Conservation (phyloP, 2,888 invertebrate genomes). For the Psococerastis gibbosa region DNA sequence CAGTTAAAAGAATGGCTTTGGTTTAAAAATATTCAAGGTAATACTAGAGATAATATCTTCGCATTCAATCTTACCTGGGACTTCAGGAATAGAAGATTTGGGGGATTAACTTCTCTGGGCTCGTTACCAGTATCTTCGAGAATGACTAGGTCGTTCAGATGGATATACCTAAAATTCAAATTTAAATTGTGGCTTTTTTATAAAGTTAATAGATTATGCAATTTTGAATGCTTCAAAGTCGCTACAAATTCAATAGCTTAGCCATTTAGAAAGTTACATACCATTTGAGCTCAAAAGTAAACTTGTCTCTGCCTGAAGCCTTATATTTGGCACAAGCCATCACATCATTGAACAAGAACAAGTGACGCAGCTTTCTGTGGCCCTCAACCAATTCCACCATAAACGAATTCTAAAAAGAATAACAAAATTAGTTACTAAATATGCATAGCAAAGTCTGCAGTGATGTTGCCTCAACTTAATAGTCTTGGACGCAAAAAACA, state of each 20-base stretch:
- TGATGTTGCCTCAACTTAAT: no score
- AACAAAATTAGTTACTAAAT: no score
- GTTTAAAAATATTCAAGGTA: no score
- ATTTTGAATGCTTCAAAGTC: no score
- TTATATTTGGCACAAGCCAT: constrained; percentile 91
- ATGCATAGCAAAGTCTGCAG: no score
- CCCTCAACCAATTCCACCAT: constrained; percentile 81
- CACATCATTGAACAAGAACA: constrained; percentile 87
- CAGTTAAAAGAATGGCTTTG: no score
- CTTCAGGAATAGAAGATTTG: constrained; percentile 56
- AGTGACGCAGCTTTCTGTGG: constrained; percentile 73
- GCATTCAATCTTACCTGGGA: constrained; percentile 8
- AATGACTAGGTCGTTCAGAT: constrained; percentile 48
- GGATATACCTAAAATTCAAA: constrained; percentile 5
- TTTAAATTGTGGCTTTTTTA: no score
- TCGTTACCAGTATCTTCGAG: constrained; percentile 47
- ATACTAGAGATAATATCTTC: no score
- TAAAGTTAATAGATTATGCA: no score
- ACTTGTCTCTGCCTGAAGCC: constrained; percentile 70
- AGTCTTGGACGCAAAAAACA: no score
- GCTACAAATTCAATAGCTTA: no score
- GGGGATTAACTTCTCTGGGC: constrained; percentile 54
- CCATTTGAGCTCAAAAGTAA: constrained; percentile 86
- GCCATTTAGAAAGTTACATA: no score
- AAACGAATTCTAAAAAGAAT: constrained; percentile 56